Conservation (phyloP, 2,888 invertebrate genomes). For the Graphium colonna region DNA sequence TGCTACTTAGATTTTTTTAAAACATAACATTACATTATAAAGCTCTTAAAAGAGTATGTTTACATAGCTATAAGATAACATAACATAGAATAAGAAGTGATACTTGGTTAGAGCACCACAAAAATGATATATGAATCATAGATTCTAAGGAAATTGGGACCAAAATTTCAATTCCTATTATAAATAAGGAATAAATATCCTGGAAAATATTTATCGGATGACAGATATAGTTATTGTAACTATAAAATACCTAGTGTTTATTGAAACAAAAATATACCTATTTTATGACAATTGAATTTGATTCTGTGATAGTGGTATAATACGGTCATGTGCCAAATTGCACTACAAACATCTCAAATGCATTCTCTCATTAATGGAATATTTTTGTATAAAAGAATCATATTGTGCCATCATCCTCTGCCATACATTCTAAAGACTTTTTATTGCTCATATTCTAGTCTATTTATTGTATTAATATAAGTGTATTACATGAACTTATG, state of each 20-base stretch:
- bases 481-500: conserved; percentile 17
- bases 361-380: not conserved
- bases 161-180: conserved; percentile 33
- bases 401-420: conserved; percentile 63
- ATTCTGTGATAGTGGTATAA: conserved; percentile 21
- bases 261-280: conserved; percentile 5
- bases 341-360: conserved; percentile 19
- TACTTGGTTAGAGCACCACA: conserved; percentile 30
- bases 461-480: conserved; percentile 49
- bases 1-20: conserved; percentile 50
- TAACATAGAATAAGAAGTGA: conserved; percentile 34
- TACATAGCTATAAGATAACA: conserved; percentile 29
- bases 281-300: conserved; percentile 10
- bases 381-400: conserved; percentile 25
- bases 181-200: conserved; percentile 20
- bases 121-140: conserved; percentile 35
- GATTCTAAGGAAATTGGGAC: conserved; percentile 43
- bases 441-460: conserved; percentile 79
- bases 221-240: conserved; percentile 13
- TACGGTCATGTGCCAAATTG: conserved; percentile 21
- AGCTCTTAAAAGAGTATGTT: conserved; percentile 28
- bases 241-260: conserved; percentile 20
- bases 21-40: conserved; percentile 30
- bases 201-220: conserved; percentile 20
- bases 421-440: conserved; percentile 65